Evolutionary conservation across 2,113 vertebrate genomes (phyloP).

Genomic region (Crotalus horridus): DNA sequence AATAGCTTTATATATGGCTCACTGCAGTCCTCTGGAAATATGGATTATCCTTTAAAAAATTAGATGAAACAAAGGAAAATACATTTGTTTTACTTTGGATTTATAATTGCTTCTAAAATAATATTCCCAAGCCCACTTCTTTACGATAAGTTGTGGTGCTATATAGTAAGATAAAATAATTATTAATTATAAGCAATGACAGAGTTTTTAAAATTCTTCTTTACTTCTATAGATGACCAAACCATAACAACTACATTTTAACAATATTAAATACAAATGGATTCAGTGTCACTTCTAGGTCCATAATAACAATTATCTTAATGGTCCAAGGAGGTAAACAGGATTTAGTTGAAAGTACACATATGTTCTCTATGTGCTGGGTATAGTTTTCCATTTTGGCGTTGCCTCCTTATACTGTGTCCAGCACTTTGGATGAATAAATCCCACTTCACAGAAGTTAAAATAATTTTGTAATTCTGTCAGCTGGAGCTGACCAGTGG

Average conservation of each 20-base stretch:
- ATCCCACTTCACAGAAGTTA: constrained; percentile 99
- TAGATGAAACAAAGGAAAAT: constrained; percentile 72
- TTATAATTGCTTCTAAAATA: constrained; percentile 77
- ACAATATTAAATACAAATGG: constrained; percentile 79
- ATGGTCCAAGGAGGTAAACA: constrained; percentile 82
- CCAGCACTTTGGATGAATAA: constrained; percentile 94
- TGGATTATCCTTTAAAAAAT: constrained; percentile 67
- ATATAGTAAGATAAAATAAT: constrained; percentile 71
- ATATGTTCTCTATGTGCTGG: constrained; percentile 68
- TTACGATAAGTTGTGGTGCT: constrained; percentile 75
- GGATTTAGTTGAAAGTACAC: constrained; percentile 75
- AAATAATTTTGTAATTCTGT: constrained; percentile 87
- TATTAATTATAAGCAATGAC: constrained; percentile 74
- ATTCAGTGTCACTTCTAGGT: constrained; percentile 84
- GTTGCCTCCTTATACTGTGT: constrained; percentile 83
- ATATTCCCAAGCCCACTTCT: constrained; percentile 70
- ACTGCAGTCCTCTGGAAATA: constrained; percentile 75
- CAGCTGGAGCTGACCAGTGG: constrained; percentile 96
- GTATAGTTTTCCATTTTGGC: constrained; percentile 74
- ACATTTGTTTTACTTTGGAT: constrained; percentile 61
- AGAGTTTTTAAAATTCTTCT: constrained; percentile 67
- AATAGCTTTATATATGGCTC: constrained; percentile 70
- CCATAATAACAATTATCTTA: constrained; percentile 80
- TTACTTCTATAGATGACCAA: constrained; percentile 71
- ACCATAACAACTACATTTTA: constrained; percentile 76